Conservation (phyloP, 2,888 invertebrate genomes). For the Leucozona laternaria region DNA sequence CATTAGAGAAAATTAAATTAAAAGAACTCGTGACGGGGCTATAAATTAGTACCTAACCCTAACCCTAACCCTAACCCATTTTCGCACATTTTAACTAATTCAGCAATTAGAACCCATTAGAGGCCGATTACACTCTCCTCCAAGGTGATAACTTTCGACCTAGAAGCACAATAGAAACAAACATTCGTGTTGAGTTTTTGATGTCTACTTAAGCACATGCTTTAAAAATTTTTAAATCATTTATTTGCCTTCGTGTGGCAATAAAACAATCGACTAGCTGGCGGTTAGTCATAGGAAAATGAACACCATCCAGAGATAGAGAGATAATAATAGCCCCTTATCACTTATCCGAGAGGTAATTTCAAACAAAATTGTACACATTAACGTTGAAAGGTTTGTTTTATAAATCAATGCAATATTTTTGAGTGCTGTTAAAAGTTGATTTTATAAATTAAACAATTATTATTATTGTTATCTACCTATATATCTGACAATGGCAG, state of each 20-base stretch:
- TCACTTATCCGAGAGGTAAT: slow-evolving; percentile 64
- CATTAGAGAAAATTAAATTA: slow-evolving; percentile 9
- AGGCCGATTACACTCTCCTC: slow-evolving; percentile 30
- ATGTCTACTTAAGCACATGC: neutral
- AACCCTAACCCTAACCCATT: neutral
- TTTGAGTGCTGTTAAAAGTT: slow-evolving; percentile 47
- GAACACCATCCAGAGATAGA: neutral
- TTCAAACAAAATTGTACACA: slow-evolving; percentile 53
- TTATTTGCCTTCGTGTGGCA: slow-evolving; percentile 16
- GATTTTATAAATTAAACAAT: slow-evolving; percentile 37
- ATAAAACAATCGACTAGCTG: slow-evolving; percentile 2
- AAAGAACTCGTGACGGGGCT: slow-evolving; percentile 50
- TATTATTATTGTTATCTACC: slow-evolving; percentile 35
- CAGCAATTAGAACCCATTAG: slow-evolving; percentile 60
- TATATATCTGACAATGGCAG: slow-evolving; percentile 21
- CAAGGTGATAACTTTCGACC: slow-evolving; percentile 48
- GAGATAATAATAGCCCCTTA: slow-evolving; percentile 59
- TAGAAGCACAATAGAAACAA: slow-evolving; percentile 31
- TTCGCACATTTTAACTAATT: slow-evolving; percentile 41
- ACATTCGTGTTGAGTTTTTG: slow-evolving; percentile 18
- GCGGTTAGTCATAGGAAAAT: slow-evolving; percentile 38
- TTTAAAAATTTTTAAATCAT: slow-evolving; percentile 10
- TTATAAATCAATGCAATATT: slow-evolving; percentile 62
- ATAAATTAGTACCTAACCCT: slow-evolving; percentile 36
- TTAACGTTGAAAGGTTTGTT: slow-evolving; percentile 41